phyloP scores from a whole-genome alignment of 2,113 vertebrate species.

The Oceanodroma tethys region DNA sequence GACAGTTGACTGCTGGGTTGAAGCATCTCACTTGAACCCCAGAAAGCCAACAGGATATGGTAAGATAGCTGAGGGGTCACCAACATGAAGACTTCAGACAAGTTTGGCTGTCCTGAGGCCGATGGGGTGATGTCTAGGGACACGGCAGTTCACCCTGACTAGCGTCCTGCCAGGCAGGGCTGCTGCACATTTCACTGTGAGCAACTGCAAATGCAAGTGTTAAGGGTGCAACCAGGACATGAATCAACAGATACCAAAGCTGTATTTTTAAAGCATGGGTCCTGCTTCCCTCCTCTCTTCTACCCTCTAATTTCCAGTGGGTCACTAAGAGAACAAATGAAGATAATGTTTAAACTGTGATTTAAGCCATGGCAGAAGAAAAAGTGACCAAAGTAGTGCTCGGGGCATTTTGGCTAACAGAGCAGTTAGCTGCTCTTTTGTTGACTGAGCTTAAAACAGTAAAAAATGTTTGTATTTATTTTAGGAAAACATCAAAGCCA shows the following conservation, averaged over 20 bases:
- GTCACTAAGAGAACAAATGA: background rate
- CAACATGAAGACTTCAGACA: background rate
- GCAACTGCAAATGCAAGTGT: background rate
- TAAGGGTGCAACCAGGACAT: background rate
- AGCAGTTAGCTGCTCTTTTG: background rate
- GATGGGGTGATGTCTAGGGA: background rate
- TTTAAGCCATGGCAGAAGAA: background rate
- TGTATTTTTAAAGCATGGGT: background rate
- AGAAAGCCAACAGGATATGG: background rate
- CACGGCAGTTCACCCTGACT: background rate
- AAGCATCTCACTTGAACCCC: background rate
- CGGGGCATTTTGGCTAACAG: background rate
- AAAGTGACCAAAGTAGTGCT: background rate
- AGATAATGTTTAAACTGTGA: background rate
- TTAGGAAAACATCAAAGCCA: background rate
- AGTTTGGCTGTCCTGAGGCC: background rate
- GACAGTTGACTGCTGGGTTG: background rate
- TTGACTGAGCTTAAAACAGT: background rate
- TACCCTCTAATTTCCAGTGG: background rate
- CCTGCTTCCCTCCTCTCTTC: background rate
- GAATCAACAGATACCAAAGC: background rate
- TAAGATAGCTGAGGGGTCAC: background rate
- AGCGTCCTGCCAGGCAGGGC: background rate
- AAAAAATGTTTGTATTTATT: slow-evolving; percentile 10
- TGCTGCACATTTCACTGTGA: background rate